A percentile compares a stretch with the other conserved stretches of the same genome.
These are phyloP conservation scores for Coendou prehensilis DNA, from an alignment of 2,797 vertebrate genomes.

Conservation along the genomic window DNA sequence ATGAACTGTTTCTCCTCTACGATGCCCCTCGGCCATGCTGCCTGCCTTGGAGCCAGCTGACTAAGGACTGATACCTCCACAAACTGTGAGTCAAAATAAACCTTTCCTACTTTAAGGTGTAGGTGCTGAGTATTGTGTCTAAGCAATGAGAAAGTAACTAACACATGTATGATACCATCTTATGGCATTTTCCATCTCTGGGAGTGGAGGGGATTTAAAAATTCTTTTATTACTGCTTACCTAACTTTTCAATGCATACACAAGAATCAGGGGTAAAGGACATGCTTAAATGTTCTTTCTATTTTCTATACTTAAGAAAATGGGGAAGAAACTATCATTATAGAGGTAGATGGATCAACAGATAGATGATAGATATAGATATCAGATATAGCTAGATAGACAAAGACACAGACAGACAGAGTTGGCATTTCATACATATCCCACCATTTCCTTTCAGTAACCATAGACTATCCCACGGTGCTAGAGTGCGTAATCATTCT, in stretches of 20 bases:
- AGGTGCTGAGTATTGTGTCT: neutral
- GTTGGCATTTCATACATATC: neutral
- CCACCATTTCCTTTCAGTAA: neutral
- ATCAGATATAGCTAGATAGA: neutral
- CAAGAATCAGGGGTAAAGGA: neutral
- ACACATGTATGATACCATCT: neutral
- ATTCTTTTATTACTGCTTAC: neutral
- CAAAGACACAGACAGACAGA: neutral
- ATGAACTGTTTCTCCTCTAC: neutral
- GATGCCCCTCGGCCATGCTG: neutral
- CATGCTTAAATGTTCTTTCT: neutral
- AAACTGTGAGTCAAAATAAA: neutral
- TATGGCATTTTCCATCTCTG: neutral
- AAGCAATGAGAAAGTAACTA: neutral
- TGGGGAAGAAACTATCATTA: neutral
- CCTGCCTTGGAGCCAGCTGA: neutral
- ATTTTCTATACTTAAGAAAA: slow-evolving; percentile 28
- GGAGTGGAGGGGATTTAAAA: neutral
- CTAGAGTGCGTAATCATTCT: neutral
- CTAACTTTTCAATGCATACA: neutral
- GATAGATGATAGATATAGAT: neutral
- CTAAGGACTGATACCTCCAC: neutral
- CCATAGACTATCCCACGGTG: neutral
- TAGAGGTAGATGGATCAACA: neutral
- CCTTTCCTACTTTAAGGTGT: neutral